These are phyloP conservation scores for Bryconaethiops microstoma DNA, from an alignment of 2,797 vertebrate species.

Conservation along the genomic window DNA sequence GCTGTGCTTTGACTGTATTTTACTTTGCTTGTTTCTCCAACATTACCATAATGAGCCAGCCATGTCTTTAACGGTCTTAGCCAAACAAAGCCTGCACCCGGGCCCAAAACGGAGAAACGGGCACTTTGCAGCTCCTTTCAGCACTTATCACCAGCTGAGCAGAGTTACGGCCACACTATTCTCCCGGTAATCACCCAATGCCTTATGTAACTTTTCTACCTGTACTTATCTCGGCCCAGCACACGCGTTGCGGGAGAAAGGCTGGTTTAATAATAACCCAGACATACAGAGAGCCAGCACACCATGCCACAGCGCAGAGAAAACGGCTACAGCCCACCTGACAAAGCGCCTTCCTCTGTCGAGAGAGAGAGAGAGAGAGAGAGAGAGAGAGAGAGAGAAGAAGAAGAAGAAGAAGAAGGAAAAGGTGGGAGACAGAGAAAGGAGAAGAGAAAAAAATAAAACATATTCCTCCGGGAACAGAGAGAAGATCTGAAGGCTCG, in stretches of 20 bases:
- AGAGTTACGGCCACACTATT: constrained; percentile 62
- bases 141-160: constrained; percentile 57
- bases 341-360: constrained; percentile 55
- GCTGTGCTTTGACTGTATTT: constrained; percentile 38
- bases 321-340: constrained; percentile 49
- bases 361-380: constrained; percentile 49
- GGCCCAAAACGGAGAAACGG: constrained; percentile 43
- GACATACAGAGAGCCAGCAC: constrained; percentile 39
- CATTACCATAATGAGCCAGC: constrained; percentile 59
- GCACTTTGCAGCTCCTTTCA: constrained; percentile 47
- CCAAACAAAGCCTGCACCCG: constrained; percentile 54
- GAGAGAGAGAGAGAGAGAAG: constrained; percentile 48
- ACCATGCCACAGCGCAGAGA: constrained; percentile 40
- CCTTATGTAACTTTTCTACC: constrained; percentile 82
- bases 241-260: constrained; percentile 77
- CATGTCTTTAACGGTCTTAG: constrained; percentile 51
- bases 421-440: constrained; percentile 46
- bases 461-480: constrained; percentile 65
- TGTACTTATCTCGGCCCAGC: constrained; percentile 81
- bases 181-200: constrained; percentile 76
- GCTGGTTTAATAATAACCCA: constrained; percentile 80
- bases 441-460: constrained; percentile 20
- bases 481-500: constrained; percentile 61
- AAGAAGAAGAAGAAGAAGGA: constrained; percentile 35
- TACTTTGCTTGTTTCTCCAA: constrained; percentile 34